Evolutionary conservation across 2,888 invertebrate genomes (phyloP), one percentile per base, ranked within the genome.

Genomic region (Eristalis arbustorum): DNA sequence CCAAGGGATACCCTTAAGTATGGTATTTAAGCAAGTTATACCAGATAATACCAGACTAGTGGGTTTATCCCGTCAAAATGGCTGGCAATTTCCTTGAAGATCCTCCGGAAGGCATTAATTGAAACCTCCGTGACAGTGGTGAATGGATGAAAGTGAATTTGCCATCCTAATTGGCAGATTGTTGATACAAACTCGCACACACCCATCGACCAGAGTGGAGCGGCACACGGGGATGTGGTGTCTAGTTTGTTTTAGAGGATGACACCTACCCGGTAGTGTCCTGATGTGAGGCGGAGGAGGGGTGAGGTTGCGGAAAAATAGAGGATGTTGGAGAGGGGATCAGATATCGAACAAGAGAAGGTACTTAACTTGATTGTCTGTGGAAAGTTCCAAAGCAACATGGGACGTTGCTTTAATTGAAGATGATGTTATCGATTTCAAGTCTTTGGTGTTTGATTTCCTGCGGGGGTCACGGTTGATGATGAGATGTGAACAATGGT

Each of bases 121-220:
- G 82, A 83, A 77, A 83, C 77, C 77, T 77, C 62, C 77, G 71
- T 75, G 81, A 81, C 81, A 81, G 69, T 81, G 81, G 81, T 66
- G 64, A 71, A 69, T 59, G 69, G 66, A 61, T 79, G 72, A 79
- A 72, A 79, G 79, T 75, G 81, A 81, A 71, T 75, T 81, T 81
- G 25, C 59, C 66, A 66, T 71, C 75, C 73, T 81, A 81, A 81
- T 73, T 81, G 75, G 69, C 69, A 66, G 59, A 74, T 62, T 80
- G 79, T 73, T 68, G 64, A 75, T 40, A 73, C 57, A 64, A 31
- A 67, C 56, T 25, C 22, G 8, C n/a, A 34, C 62, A 57, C 42
- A 64, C 40, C 49, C 49, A 8, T n/a, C n/a, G n/a, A n/a, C 49
- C 8, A 18, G 2, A 2, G 49, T n/a, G 42, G 18, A 18, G 49